phyloP scores from a whole-genome alignment of 2,888 invertebrate genomes.

The Agriopis aurantiaria region DNA sequence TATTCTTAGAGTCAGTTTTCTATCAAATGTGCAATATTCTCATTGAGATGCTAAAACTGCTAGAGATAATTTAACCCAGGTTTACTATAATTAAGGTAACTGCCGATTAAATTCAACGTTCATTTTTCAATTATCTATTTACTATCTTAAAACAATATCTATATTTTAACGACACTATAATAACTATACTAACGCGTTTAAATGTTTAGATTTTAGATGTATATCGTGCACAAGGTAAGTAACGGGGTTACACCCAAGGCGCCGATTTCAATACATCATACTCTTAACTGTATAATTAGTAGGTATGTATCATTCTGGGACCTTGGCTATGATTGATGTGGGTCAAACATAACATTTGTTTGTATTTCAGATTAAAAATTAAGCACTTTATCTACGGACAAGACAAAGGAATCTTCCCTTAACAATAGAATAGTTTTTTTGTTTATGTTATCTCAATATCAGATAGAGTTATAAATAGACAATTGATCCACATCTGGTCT shows the following conservation, averaged over 20 bases:
- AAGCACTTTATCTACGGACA: neutral
- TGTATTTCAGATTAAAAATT: slow-evolving; percentile 17
- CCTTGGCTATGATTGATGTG: slow-evolving; percentile 38
- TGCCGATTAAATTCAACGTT: slow-evolving; percentile 4
- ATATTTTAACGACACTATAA: slow-evolving; percentile 4
- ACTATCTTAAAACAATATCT: slow-evolving; percentile 17
- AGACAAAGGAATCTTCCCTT: slow-evolving; percentile 13
- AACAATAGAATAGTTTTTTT: neutral
- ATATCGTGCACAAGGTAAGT: slow-evolving; percentile 3
- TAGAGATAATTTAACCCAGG: too few species aligned
- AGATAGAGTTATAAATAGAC: too few species aligned
- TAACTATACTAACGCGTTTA: neutral
- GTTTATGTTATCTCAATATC: too few species aligned
- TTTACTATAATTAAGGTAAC: too few species aligned
- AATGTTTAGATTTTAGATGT: neutral
- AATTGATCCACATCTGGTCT: too few species aligned
- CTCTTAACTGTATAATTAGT: slow-evolving; percentile 26
- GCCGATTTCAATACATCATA: slow-evolving; percentile 34
- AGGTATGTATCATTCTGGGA: slow-evolving; percentile 20
- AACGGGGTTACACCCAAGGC: slow-evolving; percentile 22
- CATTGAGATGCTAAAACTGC: too few species aligned
- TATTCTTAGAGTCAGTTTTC: too few species aligned
- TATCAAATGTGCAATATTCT: too few species aligned
- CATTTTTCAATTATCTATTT: slow-evolving; percentile 15
- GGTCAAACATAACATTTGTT: slow-evolving; percentile 33